phyloP scores from a whole-genome alignment of 2,888 invertebrate species.

The Mythimna lalbum region DNA sequence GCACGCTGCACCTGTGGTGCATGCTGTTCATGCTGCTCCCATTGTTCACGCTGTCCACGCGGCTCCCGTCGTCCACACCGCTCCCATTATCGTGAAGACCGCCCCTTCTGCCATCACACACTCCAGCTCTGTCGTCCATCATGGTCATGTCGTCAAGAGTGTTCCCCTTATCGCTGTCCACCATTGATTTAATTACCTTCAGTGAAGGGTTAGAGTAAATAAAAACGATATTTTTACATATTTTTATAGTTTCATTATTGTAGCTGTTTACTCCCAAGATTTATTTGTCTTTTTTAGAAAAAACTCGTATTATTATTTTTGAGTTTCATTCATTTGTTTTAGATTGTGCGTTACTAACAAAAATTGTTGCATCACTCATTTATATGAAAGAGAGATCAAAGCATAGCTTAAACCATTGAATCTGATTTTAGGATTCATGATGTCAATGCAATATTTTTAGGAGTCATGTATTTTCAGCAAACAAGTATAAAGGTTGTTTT shows the following conservation, averaged over 20 bases:
- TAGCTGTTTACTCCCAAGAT: neutral
- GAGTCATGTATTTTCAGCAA: conserved; percentile 7
- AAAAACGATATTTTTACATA: conserved; percentile 43
- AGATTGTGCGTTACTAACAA: neutral
- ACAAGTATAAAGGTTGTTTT: conserved; percentile 1
- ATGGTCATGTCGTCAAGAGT: conserved; percentile 81
- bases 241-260: conserved; percentile 27
- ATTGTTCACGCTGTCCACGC: conserved; percentile 72
- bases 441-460: neutral
- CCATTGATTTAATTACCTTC: conserved; percentile 69
- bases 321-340: neutral
- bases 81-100: conserved; percentile 82
- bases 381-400: neutral
- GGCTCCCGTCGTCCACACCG: conserved; percentile 79
- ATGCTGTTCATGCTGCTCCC: conserved; percentile 73
- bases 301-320: neutral
- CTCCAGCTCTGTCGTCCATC: conserved; percentile 84
- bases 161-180: conserved; percentile 77
- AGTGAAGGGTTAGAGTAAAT: conserved; percentile 50
- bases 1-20: conserved; percentile 69
- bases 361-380: neutral
- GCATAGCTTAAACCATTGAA: neutral
- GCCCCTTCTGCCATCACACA: conserved; percentile 82
- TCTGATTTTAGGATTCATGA: too few relatives aligned
- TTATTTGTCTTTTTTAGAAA: neutral